Evolutionary conservation across 53 echinoderm and acorn worm genomes (phyloP).

Genomic region (Astropecten irregularis): DNA sequence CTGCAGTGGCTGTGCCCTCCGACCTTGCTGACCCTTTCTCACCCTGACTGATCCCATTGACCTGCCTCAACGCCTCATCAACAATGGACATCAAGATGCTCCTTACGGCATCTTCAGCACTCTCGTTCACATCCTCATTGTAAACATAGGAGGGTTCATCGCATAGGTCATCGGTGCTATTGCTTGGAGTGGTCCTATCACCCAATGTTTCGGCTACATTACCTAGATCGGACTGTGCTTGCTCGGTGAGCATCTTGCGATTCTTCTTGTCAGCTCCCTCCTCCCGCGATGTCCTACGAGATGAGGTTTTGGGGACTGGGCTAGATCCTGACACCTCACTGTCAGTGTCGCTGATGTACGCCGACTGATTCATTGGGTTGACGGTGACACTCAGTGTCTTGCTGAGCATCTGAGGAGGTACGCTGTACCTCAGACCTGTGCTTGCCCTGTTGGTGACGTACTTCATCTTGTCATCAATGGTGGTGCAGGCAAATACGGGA

Average conservation of each 20-base stretch:
- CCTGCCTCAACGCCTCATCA: constrained; percentile 68
- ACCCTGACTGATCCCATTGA: constrained; percentile 48
- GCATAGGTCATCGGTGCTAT: constrained; percentile 81
- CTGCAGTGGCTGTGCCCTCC: not conserved
- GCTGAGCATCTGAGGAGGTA: constrained; percentile 79
- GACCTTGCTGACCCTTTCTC: not conserved
- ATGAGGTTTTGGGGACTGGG: constrained; percentile 4
- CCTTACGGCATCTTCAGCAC: constrained; percentile 83
- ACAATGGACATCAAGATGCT: constrained; percentile 76
- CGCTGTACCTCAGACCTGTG: constrained; percentile 75
- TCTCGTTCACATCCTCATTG: constrained; percentile 91
- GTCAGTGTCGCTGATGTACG: constrained; percentile 88
- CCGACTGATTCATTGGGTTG: constrained; percentile 89
- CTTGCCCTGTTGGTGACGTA: constrained; percentile 83
- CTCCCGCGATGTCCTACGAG: constrained; percentile 43
- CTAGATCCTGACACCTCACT: constrained; percentile 66
- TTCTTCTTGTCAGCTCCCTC: constrained; percentile 34
- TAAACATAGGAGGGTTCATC: constrained; percentile 95
- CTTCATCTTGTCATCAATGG: constrained; percentile 91
- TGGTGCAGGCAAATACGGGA: constrained; percentile 90
- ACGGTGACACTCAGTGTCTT: constrained; percentile 93
- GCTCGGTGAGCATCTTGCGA: not conserved
- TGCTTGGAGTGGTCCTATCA: constrained; percentile 32
- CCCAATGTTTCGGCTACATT: not conserved
- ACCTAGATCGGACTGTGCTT: constrained; percentile 26